Evolutionary conservation across 2,888 invertebrate genomes (phyloP).

Genomic region (Mythimna vitellina): DNA sequence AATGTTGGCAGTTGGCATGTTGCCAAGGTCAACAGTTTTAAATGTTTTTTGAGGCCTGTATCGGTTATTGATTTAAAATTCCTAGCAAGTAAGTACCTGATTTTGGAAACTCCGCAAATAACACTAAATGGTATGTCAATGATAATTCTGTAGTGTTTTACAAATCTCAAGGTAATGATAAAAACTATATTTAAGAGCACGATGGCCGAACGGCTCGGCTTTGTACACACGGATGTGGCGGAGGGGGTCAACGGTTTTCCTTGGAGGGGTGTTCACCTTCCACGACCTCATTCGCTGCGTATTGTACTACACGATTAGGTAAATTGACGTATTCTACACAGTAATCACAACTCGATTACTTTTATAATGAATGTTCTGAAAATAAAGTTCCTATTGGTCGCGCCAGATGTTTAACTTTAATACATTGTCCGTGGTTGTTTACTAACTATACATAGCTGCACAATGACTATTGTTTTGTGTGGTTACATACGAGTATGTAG

Average conservation of each 20-base stretch:
- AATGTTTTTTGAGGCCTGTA: constrained; percentile 27
- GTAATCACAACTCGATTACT: constrained; percentile 44
- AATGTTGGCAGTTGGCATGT: constrained; percentile 59
- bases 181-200: constrained; percentile 46
- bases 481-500: constrained; percentile 19
- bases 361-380: constrained; percentile 25
- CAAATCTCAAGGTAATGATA: constrained; percentile 36
- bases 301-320: constrained; percentile 71
- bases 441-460: constrained; percentile 49
- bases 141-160: constrained; percentile 22
- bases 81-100: not conserved
- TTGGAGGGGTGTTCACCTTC: constrained; percentile 88
- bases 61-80: constrained; percentile 39
- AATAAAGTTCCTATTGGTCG: constrained; percentile 25
- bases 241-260: constrained; percentile 88
- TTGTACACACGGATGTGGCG: constrained; percentile 79
- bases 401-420: constrained; percentile 51
- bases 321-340: constrained; percentile 58
- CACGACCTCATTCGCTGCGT: constrained; percentile 77
- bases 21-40: constrained; percentile 60
- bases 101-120: not conserved
- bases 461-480: constrained; percentile 57
- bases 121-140: constrained; percentile 2
- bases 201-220: constrained; percentile 44
- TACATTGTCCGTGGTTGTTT: constrained; percentile 54